Evolutionary conservation across 1,140 invertebrate genomes (phyloP), one percentile per base, ranked within the genome.

Genomic region (Neodiprion fabricii): DNA sequence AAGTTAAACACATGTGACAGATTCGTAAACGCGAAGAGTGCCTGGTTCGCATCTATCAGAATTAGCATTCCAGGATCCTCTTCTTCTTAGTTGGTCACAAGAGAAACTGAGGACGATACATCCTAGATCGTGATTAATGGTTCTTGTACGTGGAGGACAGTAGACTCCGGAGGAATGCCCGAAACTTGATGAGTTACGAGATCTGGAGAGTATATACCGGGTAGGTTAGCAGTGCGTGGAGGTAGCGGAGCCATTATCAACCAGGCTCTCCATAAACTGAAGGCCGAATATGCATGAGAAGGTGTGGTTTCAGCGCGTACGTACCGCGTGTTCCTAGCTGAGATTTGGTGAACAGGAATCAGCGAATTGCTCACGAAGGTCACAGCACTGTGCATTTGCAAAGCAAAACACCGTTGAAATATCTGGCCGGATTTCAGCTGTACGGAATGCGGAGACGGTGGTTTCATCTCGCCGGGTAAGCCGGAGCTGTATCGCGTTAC

Each of bases 321-420:
- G 53, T 61, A 61, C 53, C 11, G 53, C 68, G 68, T 23, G 68
- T 28, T 47, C 68, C 14, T 69, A 77, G 76, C 80, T 75, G 79
- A 81, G 78, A 81, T 81, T 81, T 81, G 79, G 79, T 76, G 79
- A 80, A 79, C 80, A 78, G 77, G 79, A 79, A 81, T 81, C 79
- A 76, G 79, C 72, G 80, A 77, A 80, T 81, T 76, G 79, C 75
- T 75, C 76, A 78, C 78, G 74, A 74, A 74, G 75, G 61, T 66
- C 68, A 40, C 28, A 40, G 47, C 11, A 14, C 68, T 47, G 73
- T 70, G 71, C 79, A 81, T 81, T 81, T 80, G 79, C 79, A 80
- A 82, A 80, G 80, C 80, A 78, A 82, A 80, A 79, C 47, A 40
- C 28, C 28, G 28, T 40, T 40, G 28, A 40, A 40, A 40, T 40